Base-by-base conservation (phyloP, 2,888 invertebrate genomes). In the Cataglyphis livida region DNA sequence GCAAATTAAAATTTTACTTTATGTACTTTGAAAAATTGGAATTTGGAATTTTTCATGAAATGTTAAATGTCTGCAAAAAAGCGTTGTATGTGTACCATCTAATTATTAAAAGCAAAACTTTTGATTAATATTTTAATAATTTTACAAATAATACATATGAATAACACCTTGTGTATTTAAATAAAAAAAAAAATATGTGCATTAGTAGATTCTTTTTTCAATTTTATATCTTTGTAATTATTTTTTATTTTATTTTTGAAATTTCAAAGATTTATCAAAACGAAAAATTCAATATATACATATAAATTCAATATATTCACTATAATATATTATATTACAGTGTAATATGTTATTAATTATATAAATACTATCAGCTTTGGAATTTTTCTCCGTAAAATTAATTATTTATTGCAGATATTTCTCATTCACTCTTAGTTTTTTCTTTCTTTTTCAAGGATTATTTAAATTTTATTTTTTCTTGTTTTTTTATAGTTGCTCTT, bases 101-200 rank as follows among this genome's bases (percentile, higher is more conserved):
- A 15, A 59, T 79, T 71, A 79, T 79, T 79, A 79, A 79, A 70
- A 71, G 41, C 54, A 35, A 59, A 79, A 79, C 25, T 79, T 79
- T 70, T 79, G 71, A 79, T 79, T 79, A 71, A 79, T 71, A 59
- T 79, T 71, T 79, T 59, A 57, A 70, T 41, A 78, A 59, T 70
- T 71, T 59, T 7, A 44, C 18, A n/a, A 28, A 25, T 15, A 51
- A 41, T 66, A 35, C 12, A 32, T 41, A 57, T 32, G 32, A 70
- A 44, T 71, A 21, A 71, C 57, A 51, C 18, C 32, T 59, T n/a
- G 28, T 9, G 18, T 15, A 57, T 79, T 44, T 59, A 59, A 35
- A 68, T 71, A 25, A 59, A 54, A 15, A 54, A 15, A 61, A 38
- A 71, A 71, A 71, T 44, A 3, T 44, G 44, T 59, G 59, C 18